Evolutionary conservation across 2,113 vertebrate species (phyloP), one percentile per base, ranked within the genome.

Genomic region (Verasper variegatus): DNA sequence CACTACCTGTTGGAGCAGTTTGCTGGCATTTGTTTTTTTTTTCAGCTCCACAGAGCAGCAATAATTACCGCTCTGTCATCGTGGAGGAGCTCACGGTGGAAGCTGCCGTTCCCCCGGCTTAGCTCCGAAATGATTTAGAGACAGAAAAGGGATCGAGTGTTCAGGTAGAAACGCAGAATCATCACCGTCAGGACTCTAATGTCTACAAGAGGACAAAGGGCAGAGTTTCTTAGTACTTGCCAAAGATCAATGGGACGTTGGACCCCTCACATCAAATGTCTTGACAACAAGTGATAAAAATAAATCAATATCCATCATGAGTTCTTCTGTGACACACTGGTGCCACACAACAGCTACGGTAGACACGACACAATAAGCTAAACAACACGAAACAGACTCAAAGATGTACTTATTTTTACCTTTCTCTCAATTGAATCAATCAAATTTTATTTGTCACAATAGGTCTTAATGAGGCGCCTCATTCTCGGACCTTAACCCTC

Each of bases 1-100:
- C 84, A 76, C 81, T 37, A 94, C 92, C 88, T 83, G 92, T 93
- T 42, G 65, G 91, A 84, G 92, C 93, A 89, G 92, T 94, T 94
- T 86, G 51, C 58, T 85, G 78, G 73, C 72, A 86, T 91, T 62
- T 69, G 26, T 86, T 31, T 31, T 31, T 86, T 83, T 11, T 9
- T 71, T 84, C 73, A 72, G 47, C 72, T 35, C 74, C 31, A 57
- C 49, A 9, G 35, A 81, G 72, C 68, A 49, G 58, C 65, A 65
- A 66, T 27, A 72, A 45, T 77, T 21, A 54, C 35, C 54, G n/a
- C 10, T 2, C 60, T 68, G 4, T 12, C 55, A 51, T 5, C 35
- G 49, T 35, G n/a, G 45, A 71, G 27, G 37, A 47, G 2, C 60
- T 75, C 42, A n/a, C 0, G 2, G 14, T 1, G 56, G 13, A 21